phyloP scores from a whole-genome alignment of 2,888 invertebrate genomes.

The Zeuzera pyrina region DNA sequence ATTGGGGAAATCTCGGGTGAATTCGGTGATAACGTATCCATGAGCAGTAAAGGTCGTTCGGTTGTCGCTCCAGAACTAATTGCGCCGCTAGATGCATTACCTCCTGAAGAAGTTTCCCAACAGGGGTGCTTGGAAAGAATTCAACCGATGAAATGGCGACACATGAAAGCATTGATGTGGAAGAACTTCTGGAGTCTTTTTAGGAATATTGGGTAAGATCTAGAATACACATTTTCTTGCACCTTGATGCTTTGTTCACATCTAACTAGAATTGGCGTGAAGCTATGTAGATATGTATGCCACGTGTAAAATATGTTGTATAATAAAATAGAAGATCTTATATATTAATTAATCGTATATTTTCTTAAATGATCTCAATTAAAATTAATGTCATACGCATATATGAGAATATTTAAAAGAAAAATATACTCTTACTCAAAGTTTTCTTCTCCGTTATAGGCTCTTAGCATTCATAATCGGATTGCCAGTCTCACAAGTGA shows the following conservation, averaged over 20 bases:
- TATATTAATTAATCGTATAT: too few species aligned
- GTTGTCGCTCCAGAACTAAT: slow-evolving; percentile 72
- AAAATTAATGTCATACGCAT: too few species aligned
- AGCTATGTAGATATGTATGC: slow-evolving; percentile 7
- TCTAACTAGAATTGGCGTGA: too few species aligned
- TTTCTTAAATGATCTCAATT: too few species aligned
- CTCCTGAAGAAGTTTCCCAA: slow-evolving; percentile 77
- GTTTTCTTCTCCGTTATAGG: too few species aligned
- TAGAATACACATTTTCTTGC: too few species aligned
- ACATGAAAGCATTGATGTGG: slow-evolving; percentile 89
- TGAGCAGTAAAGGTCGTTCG: slow-evolving; percentile 79
- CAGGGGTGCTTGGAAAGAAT: slow-evolving; percentile 70
- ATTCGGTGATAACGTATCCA: slow-evolving; percentile 88
- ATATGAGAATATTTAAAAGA: too few species aligned
- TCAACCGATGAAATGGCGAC: slow-evolving; percentile 77
- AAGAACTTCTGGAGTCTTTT: slow-evolving; percentile 91
- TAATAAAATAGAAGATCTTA: too few species aligned
- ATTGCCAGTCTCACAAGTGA: slow-evolving; percentile 88
- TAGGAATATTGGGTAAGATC: slow-evolving; percentile 83
- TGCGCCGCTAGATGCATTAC: slow-evolving; percentile 73
- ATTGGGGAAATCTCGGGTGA: slow-evolving; percentile 87
- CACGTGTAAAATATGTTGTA: too few species aligned
- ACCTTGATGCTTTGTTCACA: too few species aligned
- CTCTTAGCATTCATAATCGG: slow-evolving; percentile 89
- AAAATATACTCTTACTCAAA: too few species aligned